A percentile compares a stretch with the other conserved stretches of the same genome.
phyloP scores from a whole-genome alignment of 2,888 invertebrate genomes.

The Rhamnusium bicolor region DNA sequence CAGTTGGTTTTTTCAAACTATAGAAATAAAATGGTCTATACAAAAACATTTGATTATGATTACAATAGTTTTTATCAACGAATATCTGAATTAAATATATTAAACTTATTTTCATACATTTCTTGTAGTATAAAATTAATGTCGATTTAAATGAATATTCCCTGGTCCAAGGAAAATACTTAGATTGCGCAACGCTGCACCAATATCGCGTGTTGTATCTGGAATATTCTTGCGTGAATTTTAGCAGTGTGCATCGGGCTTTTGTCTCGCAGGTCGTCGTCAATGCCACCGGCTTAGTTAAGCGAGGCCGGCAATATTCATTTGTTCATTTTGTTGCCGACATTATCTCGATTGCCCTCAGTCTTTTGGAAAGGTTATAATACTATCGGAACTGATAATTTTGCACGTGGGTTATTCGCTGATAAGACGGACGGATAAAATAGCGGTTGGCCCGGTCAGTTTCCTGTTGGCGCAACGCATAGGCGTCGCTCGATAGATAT shows the following conservation, averaged over 20 bases:
- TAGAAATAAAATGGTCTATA: too few species aligned
- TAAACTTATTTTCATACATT: too few species aligned
- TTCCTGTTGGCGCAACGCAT: constrained; percentile 25
- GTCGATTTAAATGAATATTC: too few species aligned
- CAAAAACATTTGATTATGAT: too few species aligned
- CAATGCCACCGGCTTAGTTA: constrained; percentile 60
- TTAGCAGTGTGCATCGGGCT: constrained; percentile 54
- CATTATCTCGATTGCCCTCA: constrained; percentile 17
- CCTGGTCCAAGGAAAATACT: background rate
- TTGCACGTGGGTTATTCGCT: constrained; percentile 27
- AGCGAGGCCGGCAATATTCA: constrained; percentile 52
- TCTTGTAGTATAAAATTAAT: too few species aligned
- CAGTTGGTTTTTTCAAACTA: too few species aligned
- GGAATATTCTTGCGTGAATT: constrained; percentile 41
- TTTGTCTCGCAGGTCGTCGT: constrained; percentile 55
- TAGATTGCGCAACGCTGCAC: constrained; percentile 23
- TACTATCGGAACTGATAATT: constrained; percentile 35
- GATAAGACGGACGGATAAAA: constrained; percentile 27
- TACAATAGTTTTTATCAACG: too few species aligned
- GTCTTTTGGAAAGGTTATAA: constrained; percentile 28
- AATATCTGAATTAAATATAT: too few species aligned
- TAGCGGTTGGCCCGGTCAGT: constrained; percentile 16
- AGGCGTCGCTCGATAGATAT: constrained; percentile 30
- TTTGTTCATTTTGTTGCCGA: constrained; percentile 30
- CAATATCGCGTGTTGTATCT: constrained; percentile 37